Base-by-base conservation (phyloP, 2,797 vertebrate genomes). In the Darevskia nairensis region DNA sequence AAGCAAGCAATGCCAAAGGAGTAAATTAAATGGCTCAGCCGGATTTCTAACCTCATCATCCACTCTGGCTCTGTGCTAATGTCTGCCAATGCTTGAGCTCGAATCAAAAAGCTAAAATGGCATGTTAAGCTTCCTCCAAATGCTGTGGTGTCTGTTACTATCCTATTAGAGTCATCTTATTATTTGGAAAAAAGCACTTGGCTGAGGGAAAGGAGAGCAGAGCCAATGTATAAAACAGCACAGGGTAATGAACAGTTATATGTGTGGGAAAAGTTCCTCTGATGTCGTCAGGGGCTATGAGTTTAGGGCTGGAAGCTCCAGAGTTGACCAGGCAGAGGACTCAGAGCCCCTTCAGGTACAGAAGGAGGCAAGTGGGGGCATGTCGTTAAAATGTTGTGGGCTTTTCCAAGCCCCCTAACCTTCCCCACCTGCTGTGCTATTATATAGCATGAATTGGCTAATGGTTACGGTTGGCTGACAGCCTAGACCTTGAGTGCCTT, bases 21-120 rank as follows among this genome's bases (percentile, higher is more conserved):
- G 82, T 68, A 94, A 91, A 71, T 90, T 92, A 94, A 79, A 69
- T 11, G 82, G 69, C 27, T 92, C 87, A 64, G 61, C 66, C 86
- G 21, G 35, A 61, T 77, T 92, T 92, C 91, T 79, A 90, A 46
- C 76, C 87, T 83, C 84, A 74, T 15, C 88, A 85, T 88, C 29
- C 75, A 80, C 86, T 90, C 68, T 23, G n/a, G 50, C 0, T 82
- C 64, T 81, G 35, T 2, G 13, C 41, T 1, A 21, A 2, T 46
- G 88, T 78, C 35, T 88, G 55, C 78, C 89, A 91, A 92, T 64
- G 46, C 29, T 91, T 82, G 29, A 3, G 17, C 80, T 35, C 77
- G 10, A 86, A 81, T 50, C 90, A 90, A 82, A 88, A 35, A 55
- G 1, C 69, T 76, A 90, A 81, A 90, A 81, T 72, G 61, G 69